A percentile compares a stretch with the other conserved stretches of the same genome.
Evolutionary conservation across 2,888 invertebrate genomes (phyloP).

Genomic region (Prostheceraeus crozeri): DNA sequence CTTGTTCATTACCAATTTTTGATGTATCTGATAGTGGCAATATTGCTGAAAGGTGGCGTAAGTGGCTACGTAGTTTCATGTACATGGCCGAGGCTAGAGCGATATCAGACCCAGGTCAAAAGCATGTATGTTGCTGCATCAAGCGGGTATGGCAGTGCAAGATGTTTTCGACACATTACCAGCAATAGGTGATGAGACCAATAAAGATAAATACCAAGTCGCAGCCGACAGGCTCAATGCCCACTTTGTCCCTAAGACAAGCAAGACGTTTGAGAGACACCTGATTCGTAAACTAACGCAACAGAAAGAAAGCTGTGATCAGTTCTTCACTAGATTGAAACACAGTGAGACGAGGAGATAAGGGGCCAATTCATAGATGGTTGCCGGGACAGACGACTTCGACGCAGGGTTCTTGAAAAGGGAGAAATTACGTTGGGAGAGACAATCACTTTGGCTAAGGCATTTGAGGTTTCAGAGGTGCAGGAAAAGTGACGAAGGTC

Average conservation of each 20-base stretch:
- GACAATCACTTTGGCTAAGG: not conserved
- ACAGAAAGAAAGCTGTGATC: not conserved
- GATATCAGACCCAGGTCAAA: constrained; percentile 17
- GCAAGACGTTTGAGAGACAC: constrained; percentile 3
- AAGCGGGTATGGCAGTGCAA: constrained; percentile 10
- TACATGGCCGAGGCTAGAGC: constrained; percentile 9
- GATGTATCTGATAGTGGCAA: no score
- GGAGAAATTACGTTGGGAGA: constrained; percentile 1
- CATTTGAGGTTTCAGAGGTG: constrained; percentile 6
- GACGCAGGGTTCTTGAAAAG: constrained; percentile 1
- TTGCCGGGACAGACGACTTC: not conserved
- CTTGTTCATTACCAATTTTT: no score
- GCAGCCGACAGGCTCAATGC: not conserved
- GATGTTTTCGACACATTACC: constrained; percentile 9
- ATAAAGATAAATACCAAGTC: not conserved
- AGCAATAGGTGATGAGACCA: not conserved
- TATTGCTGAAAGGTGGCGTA: no score
- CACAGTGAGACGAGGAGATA: not conserved
- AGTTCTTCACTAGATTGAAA: constrained; percentile 1
- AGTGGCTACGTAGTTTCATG: not conserved
- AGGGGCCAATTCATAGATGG: not conserved
- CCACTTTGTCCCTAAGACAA: constrained; percentile 1
- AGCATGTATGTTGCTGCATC: constrained; percentile 10
- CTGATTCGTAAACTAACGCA: not conserved
- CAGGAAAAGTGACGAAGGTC: constrained; percentile 1